A percentile compares a stretch with the other conserved stretches of the same genome.
These are phyloP conservation scores for Cebuella pygmaea DNA, from an alignment of 2,797 vertebrate genomes.

Conservation along the genomic window DNA sequence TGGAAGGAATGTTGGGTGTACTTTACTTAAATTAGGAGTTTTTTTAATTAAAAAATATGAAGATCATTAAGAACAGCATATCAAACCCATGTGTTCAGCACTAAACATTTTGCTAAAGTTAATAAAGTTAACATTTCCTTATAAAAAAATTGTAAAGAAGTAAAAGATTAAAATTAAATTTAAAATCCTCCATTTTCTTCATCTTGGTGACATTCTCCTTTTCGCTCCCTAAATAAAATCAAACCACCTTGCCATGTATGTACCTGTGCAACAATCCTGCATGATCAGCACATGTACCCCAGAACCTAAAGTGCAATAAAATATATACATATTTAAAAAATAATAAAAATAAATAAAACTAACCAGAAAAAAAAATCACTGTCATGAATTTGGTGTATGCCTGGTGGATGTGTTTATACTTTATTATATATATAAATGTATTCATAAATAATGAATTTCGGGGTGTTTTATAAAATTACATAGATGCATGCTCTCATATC, in stretches of 20 bases:
- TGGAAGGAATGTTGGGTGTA: neutral
- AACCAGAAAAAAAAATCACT: neutral
- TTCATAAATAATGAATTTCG: neutral
- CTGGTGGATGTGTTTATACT: neutral
- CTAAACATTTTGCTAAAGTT: neutral
- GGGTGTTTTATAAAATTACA: neutral
- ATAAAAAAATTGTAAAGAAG: neutral
- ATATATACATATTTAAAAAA: no score
- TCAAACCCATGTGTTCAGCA: neutral
- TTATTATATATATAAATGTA: neutral
- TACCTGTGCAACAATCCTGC: no score
- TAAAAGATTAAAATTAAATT: constrained; percentile 31
- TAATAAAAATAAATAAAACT: no score
- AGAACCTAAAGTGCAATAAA: no score
- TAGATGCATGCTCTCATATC: neutral
- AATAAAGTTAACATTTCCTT: neutral
- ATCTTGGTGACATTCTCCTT: neutral
- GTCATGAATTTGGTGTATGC: neutral
- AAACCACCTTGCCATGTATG: no score
- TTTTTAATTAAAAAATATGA: neutral
- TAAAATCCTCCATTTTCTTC: neutral
- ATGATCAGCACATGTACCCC: no score
- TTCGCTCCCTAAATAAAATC: neutral
- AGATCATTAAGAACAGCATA: neutral
- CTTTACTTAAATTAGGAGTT: constrained; percentile 6